Conservation (phyloP, 2,888 invertebrate species). For the Yponomeuta evonymella region DNA sequence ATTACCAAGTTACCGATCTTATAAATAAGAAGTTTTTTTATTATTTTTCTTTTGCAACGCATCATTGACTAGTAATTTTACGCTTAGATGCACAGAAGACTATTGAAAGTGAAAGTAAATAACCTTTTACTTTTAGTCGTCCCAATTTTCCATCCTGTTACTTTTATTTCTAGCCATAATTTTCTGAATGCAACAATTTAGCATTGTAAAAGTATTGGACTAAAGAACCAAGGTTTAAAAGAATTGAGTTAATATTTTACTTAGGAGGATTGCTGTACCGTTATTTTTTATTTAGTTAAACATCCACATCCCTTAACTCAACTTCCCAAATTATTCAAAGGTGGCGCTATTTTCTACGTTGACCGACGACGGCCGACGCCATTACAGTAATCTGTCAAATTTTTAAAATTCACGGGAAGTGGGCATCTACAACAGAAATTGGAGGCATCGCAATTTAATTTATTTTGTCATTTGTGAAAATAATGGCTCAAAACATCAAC, state of each 20-base stretch:
- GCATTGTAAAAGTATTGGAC: too few relatives aligned
- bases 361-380: slow-evolving; percentile 44
- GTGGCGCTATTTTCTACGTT: slow-evolving; percentile 28
- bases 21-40: slow-evolving; percentile 48
- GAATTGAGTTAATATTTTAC: too few relatives aligned
- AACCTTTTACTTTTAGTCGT: slow-evolving; percentile 8
- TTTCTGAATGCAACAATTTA: too few relatives aligned
- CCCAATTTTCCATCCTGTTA: too few relatives aligned
- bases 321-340: slow-evolving; percentile 21
- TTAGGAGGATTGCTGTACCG: not conserved
- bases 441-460: slow-evolving; percentile 47
- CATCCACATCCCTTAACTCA: not conserved
- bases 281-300: slow-evolving; percentile 4
- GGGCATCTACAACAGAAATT: slow-evolving; percentile 53
- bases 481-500: slow-evolving; percentile 92
- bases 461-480: slow-evolving; percentile 28
- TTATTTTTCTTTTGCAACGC: slow-evolving; percentile 31
- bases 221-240: too few relatives aligned
- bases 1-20: slow-evolving; percentile 27
- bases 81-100: slow-evolving; percentile 36
- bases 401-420: slow-evolving; percentile 59
- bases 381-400: slow-evolving; percentile 65
- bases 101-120: slow-evolving; percentile 54
- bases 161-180: too few relatives aligned
- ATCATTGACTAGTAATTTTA: slow-evolving; percentile 54